phyloP scores from a whole-genome alignment of 2,113 vertebrate species.

The Trogon surrucura region DNA sequence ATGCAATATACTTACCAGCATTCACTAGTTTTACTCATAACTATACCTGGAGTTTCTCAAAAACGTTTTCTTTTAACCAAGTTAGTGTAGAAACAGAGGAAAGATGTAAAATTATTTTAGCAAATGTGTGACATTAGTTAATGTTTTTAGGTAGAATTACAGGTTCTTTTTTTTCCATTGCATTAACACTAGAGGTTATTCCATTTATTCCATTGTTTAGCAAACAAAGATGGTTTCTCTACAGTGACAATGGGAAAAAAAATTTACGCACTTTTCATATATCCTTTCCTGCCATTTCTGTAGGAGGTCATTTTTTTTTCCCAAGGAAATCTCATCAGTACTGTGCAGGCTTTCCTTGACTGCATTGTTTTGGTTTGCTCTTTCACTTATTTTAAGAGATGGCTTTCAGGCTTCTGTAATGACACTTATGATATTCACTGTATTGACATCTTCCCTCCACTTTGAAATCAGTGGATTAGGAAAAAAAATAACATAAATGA shows the following conservation, averaged over 20 bases:
- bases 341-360: background rate
- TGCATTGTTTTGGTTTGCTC: background rate
- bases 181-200: background rate
- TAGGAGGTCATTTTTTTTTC: background rate
- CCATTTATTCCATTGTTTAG: background rate
- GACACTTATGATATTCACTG: background rate
- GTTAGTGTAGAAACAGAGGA: background rate
- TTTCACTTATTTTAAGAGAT: background rate
- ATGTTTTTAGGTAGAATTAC: background rate
- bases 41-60: background rate
- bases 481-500: background rate
- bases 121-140: background rate
- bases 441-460: background rate
- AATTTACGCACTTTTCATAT: accelerated
- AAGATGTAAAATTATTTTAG: background rate
- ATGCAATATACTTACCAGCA: background rate
- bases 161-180: background rate
- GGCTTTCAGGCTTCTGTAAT: background rate
- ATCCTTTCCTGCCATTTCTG: background rate
- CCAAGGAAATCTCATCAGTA: background rate
- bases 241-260: background rate
- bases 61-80: background rate
- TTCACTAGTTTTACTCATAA: background rate
- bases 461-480: background rate
- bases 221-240: background rate